These are phyloP conservation scores for Agrochola macilenta DNA, from an alignment of 2,888 invertebrate genomes.

Conservation along the genomic window DNA sequence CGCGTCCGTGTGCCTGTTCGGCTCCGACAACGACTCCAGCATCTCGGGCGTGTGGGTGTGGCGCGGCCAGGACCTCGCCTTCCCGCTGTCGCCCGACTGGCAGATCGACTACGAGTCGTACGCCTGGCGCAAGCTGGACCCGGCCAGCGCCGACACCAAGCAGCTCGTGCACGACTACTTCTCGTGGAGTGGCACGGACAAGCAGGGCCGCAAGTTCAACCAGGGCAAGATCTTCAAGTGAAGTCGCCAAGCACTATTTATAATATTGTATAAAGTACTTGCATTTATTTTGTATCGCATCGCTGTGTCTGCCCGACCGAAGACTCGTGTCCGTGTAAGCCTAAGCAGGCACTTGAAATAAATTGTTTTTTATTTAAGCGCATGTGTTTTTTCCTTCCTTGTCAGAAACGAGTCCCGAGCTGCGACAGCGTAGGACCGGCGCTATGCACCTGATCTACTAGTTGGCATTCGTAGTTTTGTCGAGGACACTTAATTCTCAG, in stretches of 20 bases:
- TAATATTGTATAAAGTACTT: slow-evolving; percentile 65
- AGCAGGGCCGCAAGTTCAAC: slow-evolving; percentile 97
- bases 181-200: slow-evolving; percentile 96
- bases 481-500: no score
- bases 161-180: slow-evolving; percentile 97
- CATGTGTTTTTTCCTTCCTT: slow-evolving; percentile 39
- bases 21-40: slow-evolving; percentile 96
- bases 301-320: slow-evolving; percentile 65
- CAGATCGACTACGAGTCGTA: slow-evolving; percentile 99
- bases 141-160: slow-evolving; percentile 95
- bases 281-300: slow-evolving; percentile 77
- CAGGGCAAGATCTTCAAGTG: slow-evolving; percentile 99
- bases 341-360: slow-evolving; percentile 75
- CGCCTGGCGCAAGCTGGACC: slow-evolving; percentile 98
- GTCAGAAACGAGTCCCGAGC: neutral
- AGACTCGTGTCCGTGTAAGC: slow-evolving; percentile 73
- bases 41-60: slow-evolving; percentile 99
- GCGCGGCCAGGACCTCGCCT: slow-evolving; percentile 98
- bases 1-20: slow-evolving; percentile 98
- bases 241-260: slow-evolving; percentile 47
- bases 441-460: no score
- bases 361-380: slow-evolving; percentile 84
- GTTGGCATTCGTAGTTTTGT: no score
- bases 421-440: neutral
- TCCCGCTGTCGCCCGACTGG: slow-evolving; percentile 97